A percentile compares a stretch with the other conserved stretches of the same genome.
Conservation (phyloP, 2,113 vertebrate species). For the Rafetus swinhoei region DNA sequence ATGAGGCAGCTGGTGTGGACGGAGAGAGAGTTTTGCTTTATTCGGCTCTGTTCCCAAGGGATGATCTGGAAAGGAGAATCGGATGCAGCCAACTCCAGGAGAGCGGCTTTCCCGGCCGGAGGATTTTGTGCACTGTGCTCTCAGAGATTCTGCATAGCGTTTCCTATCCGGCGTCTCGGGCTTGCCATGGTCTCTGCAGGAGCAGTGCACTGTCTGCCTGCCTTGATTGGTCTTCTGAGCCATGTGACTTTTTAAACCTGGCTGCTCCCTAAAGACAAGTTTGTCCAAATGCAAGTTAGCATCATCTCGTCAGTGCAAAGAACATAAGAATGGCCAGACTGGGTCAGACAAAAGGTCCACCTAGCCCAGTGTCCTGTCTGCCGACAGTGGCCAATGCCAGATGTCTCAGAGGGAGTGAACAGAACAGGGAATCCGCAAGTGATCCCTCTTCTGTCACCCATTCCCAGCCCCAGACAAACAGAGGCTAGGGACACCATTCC, state of each 20-base stretch:
- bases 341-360: too few relatives aligned
- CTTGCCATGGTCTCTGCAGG: neutral
- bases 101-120: neutral
- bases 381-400: too few relatives aligned
- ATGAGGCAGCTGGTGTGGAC: too few relatives aligned
- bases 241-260: neutral
- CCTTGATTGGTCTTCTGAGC: neutral
- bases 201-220: neutral
- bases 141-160: neutral
- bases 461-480: too few relatives aligned
- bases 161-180: neutral
- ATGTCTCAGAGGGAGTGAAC: too few relatives aligned
- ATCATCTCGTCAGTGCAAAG: neutral
- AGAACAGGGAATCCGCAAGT: too few relatives aligned
- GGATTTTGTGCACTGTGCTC: neutral
- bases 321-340: neutral
- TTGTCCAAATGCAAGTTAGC: neutral
- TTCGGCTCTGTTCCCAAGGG: neutral
- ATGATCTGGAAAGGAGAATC: neutral
- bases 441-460: too few relatives aligned
- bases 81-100: neutral
- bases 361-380: too few relatives aligned
- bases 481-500: too few relatives aligned
- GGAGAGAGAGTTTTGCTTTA: too few relatives aligned
- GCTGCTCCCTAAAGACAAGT: neutral